Evolutionary conservation across 2,888 invertebrate species (phyloP), one percentile per base, ranked within the genome.

Genomic region (Lottia gigantea): DNA sequence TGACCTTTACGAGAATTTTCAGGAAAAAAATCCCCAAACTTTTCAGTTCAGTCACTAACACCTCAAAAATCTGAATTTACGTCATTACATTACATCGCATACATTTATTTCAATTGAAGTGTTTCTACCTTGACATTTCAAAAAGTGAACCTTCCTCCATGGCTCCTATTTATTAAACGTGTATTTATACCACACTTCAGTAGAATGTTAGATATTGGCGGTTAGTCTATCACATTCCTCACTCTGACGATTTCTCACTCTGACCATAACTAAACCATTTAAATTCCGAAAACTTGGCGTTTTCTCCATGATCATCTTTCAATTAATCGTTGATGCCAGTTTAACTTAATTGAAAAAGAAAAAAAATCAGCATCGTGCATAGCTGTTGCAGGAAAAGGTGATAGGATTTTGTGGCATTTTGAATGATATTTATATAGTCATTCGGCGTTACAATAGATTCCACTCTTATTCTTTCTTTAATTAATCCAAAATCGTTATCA

Each of bases 221-320:
- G 55, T 16, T 16, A 26, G n/a, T 16, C 40, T 40, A 26, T 67
- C 45, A 40, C 16, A 23, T 61, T 67, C 67, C 19, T 67, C 67
- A 61, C 40, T 67, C 16, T 2, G 23, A 16, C 62, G n/a, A 23
- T 61, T 67, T 55, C 19, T 67, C 67, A 61, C 40, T 67, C 16
- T 2, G 23, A 16, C 62, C 67, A 67, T 62, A 67, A 25, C 40
- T 25, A 19, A 67, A 67, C 67, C 55, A 67, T 45, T 25, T 67
- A 8, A 61, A 55, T 67, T 49, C 1, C 12, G 31, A 19, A 19
- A 67, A 55, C 49, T 40, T 23, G 6, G 55, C 67, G 14, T 67
- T 67, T 11, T 55, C 40, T n/a, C 67, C 31, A 23, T 67, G 40
- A 25, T 49, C 61, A 62, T n/a, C 15, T 16, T 26, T 15, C 0